Base-by-base conservation (phyloP, 2,797 vertebrate species). In the Anguilla obscura region DNA sequence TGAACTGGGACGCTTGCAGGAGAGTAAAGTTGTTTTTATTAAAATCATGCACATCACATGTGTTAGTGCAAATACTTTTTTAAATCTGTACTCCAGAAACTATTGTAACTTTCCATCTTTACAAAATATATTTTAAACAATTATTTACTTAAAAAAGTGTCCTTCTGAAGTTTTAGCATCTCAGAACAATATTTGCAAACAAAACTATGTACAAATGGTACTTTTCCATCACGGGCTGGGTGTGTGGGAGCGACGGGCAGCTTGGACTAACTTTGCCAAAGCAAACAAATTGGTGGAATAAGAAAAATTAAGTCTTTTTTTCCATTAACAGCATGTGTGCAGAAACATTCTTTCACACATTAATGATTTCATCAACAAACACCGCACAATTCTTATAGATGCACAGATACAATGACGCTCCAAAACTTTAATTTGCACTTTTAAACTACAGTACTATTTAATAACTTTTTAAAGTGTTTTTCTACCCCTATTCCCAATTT, bases 51-150 rank as follows among this genome's bases (percentile, higher is more conserved):
- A 97, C 97, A 97, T 97, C 97, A 97, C 93, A 93, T 96, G 95
- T 96, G 97, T 97, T 97, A 97, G 96, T 97, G 97, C 97, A 97
- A 96, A 97, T 96, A 97, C 94, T 97, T 69, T 69, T 69, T 97
- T 96, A 87, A 96, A 96, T 97, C 95, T 96, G 95, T 97, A 96
- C 95, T 97, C 95, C 95, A 96, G 96, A 97, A 97, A 97, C 95
- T 96, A 96, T 95, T 95, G 95, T 95, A 89, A 96, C 90, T 93
- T 94, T 95, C 95, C 95, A 95, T 96, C 94, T 97, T 97, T 97
- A 97, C 96, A 97, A 97, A 97, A 97, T 97, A 97, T 96, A 97
- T 97, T 97, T 97, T 96, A 95, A 96, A 97, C 96, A 97, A 96
- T 96, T 96, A 96, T 96, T 96, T 96, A 96, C 95, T 97, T 96